Base-by-base conservation (phyloP, 2,113 vertebrate genomes). In the Vulpes lagopus region DNA sequence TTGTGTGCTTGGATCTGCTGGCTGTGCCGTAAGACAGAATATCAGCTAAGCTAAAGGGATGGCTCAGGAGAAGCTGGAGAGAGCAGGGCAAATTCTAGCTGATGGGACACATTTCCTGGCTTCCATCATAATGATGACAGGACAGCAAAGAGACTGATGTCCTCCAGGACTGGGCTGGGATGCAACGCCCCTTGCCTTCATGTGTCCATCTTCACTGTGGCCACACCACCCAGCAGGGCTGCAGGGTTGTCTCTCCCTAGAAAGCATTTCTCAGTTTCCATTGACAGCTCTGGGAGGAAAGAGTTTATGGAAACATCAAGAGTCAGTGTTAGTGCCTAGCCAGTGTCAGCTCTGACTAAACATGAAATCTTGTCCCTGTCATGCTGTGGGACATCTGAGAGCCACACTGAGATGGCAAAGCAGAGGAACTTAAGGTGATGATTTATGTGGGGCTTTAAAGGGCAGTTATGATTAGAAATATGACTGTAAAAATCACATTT, bases 401-500 rank as follows among this genome's bases (percentile, higher is more conserved):
- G 65, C 74, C 80, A 10, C 23, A 2, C 10, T 0, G 25, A 55
- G 23, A 20, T 23, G 1, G 7, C 69, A 55, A 67, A 60, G 35
- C 53, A 22, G 69, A n/a, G 27, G 35, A 25, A 84, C 22, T 25
- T 2, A 22, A 35, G 38, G 27, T 0, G 1, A 19, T 0, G 65
- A 51, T 81, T 84, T 62, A 35, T 30, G 55, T 73, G 91, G 35
- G 11, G 9, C 12, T 86, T 93, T 84, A 67, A 96, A 97, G 92
- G 95, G 82, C 89, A 94, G 81, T 65, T 71, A 67, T 25, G 91
- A 89, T 94, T 95, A 93, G 91, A 97, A 84, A n/a, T 79, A 49
- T 73, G 78, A 67, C 89, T 85, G 35, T 93, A 83, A 95, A 96
- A 85, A 81, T 79, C 59, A 25, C 85, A 97, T 96, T 94, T 95